These are phyloP conservation scores for Cinara cedri DNA, from an alignment of 2,888 invertebrate species.

Conservation along the genomic window DNA sequence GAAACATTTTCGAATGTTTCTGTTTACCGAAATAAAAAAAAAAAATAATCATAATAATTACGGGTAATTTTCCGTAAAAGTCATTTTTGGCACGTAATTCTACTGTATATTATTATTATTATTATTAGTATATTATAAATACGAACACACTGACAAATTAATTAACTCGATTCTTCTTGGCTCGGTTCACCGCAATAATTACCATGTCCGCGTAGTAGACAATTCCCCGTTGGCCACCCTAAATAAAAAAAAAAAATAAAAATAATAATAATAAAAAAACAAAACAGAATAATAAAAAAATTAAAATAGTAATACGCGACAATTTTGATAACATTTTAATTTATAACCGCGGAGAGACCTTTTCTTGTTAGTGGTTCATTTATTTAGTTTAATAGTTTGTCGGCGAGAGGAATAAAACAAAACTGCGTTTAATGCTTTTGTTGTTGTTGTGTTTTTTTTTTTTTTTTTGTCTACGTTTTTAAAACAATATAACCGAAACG, in stretches of 20 bases:
- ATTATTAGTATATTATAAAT: no score
- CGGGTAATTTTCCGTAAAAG: neutral
- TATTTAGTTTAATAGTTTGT: slow-evolving; percentile 41
- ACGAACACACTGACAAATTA: slow-evolving; percentile 33
- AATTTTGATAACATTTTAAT: slow-evolving; percentile 43
- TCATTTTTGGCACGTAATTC: neutral
- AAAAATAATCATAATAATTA: neutral
- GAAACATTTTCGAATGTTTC: no score
- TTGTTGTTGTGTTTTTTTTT: neutral
- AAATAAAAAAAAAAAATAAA: neutral
- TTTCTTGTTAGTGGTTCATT: slow-evolving; percentile 50
- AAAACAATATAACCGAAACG: slow-evolving; percentile 26
- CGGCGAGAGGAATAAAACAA: slow-evolving; percentile 33
- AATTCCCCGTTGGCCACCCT: neutral
- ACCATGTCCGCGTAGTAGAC: neutral
- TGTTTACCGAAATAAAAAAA: neutral
- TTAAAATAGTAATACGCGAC: neutral
- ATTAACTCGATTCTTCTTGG: slow-evolving; percentile 40
- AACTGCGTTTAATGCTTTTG: slow-evolving; percentile 32
- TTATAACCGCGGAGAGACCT: slow-evolving; percentile 16
- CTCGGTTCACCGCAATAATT: slow-evolving; percentile 35
- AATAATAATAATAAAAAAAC: neutral
- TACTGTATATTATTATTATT: neutral
- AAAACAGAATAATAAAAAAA: neutral
- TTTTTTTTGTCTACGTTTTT: slow-evolving; percentile 18